Conservation (phyloP, 2,113 vertebrate genomes). For the Prionailurus viverrinus region DNA sequence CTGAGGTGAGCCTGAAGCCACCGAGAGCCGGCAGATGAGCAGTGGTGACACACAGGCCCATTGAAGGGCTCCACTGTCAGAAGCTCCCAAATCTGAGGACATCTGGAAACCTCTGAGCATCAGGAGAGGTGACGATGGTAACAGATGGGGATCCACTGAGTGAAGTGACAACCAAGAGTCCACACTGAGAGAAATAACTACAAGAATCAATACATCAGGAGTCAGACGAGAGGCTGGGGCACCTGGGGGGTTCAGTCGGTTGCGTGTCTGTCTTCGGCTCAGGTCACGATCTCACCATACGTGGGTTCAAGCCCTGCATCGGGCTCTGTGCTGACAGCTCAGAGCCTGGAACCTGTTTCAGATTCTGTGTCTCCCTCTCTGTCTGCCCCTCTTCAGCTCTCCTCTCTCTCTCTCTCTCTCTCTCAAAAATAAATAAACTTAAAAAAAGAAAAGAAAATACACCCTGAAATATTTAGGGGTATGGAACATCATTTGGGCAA, state of each 20-base stretch:
- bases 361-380: too few relatives aligned
- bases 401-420: too few relatives aligned
- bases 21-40: accelerated
- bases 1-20: neutral
- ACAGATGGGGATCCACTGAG: accelerated
- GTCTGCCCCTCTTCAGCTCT: too few relatives aligned
- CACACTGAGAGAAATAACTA: neutral
- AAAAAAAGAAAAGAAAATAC: neutral
- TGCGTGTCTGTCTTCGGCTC: too few relatives aligned
- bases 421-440: too few relatives aligned
- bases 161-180: accelerated
- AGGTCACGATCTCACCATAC: too few relatives aligned
- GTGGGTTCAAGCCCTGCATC: too few relatives aligned
- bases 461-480: accelerated
- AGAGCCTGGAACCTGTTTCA: too few relatives aligned
- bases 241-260: too few relatives aligned
- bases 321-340: too few relatives aligned
- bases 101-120: neutral
- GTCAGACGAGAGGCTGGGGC: too few relatives aligned
- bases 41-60: accelerated
- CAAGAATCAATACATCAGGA: neutral
- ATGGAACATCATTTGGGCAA: accelerated
- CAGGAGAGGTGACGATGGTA: accelerated
- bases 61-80: neutral
- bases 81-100: too few relatives aligned